Percentiles rank a stretch among this genome's conserved stretches.
These are phyloP conservation scores for Polypterus senegalus DNA, from an alignment of 2,113 vertebrate genomes.

Conservation along the genomic window DNA sequence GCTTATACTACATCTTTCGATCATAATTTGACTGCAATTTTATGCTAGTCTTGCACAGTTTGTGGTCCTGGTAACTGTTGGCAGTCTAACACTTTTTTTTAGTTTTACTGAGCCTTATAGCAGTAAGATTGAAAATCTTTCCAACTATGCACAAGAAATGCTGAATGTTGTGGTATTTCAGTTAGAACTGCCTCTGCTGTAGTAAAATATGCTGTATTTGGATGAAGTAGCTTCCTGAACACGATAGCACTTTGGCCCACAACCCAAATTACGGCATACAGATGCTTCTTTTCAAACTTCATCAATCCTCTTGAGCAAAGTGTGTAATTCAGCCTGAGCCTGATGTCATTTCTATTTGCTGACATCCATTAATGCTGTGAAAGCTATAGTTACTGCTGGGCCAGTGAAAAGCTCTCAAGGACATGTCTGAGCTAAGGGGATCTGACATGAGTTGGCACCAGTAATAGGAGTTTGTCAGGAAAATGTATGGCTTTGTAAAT, in stretches of 20 bases:
- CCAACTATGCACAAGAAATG: not conserved
- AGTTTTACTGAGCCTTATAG: not conserved
- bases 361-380: slow-evolving; percentile 1
- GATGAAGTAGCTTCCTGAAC: not conserved
- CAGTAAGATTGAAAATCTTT: not conserved
- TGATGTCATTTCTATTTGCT: slow-evolving; percentile 9
- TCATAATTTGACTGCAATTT: too few species aligned
- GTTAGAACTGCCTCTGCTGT: not conserved
- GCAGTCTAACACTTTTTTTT: too few species aligned
- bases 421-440: not conserved
- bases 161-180: too few species aligned
- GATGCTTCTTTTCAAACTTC: not conserved
- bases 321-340: not conserved
- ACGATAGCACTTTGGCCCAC: not conserved
- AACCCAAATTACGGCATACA: not conserved
- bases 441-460: not conserved
- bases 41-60: too few species aligned
- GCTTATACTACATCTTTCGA: too few species aligned
- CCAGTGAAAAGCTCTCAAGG: not conserved
- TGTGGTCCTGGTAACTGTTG: too few species aligned
- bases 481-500: not conserved
- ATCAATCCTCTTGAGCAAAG: not conserved
- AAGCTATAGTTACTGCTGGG: not conserved
- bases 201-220: not conserved
- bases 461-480: not conserved